These are phyloP conservation scores for Microtus montanus DNA, from an alignment of 2,113 vertebrate genomes.

Conservation along the genomic window DNA sequence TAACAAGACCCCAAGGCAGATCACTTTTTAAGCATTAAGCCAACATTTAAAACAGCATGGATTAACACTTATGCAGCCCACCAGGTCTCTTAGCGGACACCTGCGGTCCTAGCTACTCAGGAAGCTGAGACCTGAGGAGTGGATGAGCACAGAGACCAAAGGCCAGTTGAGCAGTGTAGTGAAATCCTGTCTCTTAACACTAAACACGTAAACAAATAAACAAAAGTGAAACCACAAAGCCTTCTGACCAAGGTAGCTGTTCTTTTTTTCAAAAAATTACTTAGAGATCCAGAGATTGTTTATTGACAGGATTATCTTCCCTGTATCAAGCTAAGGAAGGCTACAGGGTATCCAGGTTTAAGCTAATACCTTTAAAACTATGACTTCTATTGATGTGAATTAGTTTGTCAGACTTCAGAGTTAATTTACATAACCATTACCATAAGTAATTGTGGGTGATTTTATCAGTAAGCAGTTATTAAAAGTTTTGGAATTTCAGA, in stretches of 20 bases:
- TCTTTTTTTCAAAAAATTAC: background rate
- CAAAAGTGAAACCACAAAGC: background rate
- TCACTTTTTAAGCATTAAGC: background rate
- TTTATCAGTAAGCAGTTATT: background rate
- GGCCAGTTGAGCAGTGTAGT: background rate
- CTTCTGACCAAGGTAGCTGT: background rate
- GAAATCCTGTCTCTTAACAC: background rate
- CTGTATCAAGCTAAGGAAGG: background rate
- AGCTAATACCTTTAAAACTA: background rate
- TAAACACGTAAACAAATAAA: background rate
- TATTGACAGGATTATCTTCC: conserved; percentile 21
- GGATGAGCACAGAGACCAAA: background rate
- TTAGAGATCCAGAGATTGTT: background rate
- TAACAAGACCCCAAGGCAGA: background rate
- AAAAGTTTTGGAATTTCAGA: conserved; percentile 33
- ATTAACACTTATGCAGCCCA: background rate
- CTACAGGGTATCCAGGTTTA: background rate
- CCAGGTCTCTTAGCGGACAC: background rate
- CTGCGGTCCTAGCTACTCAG: background rate
- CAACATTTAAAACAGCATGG: background rate
- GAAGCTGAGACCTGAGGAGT: background rate
- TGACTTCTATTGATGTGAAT: background rate
- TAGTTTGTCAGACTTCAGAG: background rate
- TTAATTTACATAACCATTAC: background rate
- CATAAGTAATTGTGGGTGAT: background rate